Evolutionary conservation across 2,113 vertebrate genomes (phyloP).

Genomic region (Butastur rufipennis): DNA sequence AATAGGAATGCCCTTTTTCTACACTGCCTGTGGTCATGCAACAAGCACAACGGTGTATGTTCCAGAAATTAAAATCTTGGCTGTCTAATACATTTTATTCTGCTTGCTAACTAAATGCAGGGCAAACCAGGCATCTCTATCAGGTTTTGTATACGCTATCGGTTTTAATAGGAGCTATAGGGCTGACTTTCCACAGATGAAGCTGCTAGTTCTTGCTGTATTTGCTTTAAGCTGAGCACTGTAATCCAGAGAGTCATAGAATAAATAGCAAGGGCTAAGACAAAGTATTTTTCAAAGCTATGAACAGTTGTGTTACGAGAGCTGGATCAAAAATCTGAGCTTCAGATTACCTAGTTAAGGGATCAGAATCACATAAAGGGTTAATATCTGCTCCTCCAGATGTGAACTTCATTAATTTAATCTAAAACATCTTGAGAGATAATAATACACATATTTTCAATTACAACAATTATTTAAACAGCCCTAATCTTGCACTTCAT

Average conservation of each 20-base stretch:
- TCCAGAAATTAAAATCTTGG: neutral
- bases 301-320: neutral
- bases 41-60: neutral
- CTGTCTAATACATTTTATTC: neutral
- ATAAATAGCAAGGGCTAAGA: neutral
- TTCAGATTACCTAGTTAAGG: neutral
- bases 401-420: slow-evolving; percentile 55
- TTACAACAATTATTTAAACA: slow-evolving; percentile 63
- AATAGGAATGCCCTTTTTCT: neutral
- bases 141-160: neutral
- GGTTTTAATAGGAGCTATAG: neutral
- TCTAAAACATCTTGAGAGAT: slow-evolving; percentile 44
- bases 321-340: neutral
- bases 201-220: neutral
- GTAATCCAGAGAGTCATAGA: neutral
- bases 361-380: neutral
- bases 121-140: neutral
- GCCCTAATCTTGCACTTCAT: slow-evolving; percentile 54
- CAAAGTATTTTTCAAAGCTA: neutral
- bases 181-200: neutral
- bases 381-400: slow-evolving; percentile 41
- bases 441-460: slow-evolving; percentile 58
- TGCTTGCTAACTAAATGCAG: neutral
- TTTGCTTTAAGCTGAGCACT: neutral
- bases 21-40: neutral